Base-by-base conservation (phyloP, 2,113 vertebrate species). In the Phainopepla nitens region DNA sequence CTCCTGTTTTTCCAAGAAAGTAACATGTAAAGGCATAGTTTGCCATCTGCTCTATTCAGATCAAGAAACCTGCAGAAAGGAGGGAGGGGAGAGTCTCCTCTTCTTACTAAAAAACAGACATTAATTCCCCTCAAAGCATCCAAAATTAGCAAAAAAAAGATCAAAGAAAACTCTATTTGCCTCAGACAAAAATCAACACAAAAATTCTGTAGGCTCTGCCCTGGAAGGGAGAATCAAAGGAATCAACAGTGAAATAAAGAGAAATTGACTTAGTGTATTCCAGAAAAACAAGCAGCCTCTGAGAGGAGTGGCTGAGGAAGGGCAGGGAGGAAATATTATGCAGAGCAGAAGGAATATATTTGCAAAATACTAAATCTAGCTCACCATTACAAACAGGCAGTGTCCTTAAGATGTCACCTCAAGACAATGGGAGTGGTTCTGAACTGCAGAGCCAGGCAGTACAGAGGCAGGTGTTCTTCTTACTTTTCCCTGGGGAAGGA, bases 151-250 rank as follows among this genome's bases (percentile, higher is more conserved):
- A 64, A 95, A 91, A 51, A n/a, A 47, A 73, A 62, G 33, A 96
- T 94, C 47, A 92, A 93, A 94, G 87, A 61, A 41, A 57, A 18
- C 13, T 69, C 22, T 24, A 31, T 15, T 88, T 61, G 29, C 35
- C 60, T 91, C 24, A 39, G 27, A 81, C 36, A 92, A 91, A 82
- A 90, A 60, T 64, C 42, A 75, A 36, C 76, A 60, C 41, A 73
- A 42, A 64, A 79, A 29, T 19, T 39, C 71, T 65, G 42, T 86
- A 69, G 79, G 44, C 36, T 81, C 45, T 75, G 13, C 42, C 5
- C 57, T n/a, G 42, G 39, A 93, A 78, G 42, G 65, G 50, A 75
- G 31, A 90, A 93, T 97, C 82, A 87, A 91, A 96, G 81, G 53
- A 81, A 66, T 82, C 33, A 47, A 15, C 17, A 58, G 66, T 65